Conservation (phyloP, 2,113 vertebrate genomes). For the Mormoops blainvillei region DNA sequence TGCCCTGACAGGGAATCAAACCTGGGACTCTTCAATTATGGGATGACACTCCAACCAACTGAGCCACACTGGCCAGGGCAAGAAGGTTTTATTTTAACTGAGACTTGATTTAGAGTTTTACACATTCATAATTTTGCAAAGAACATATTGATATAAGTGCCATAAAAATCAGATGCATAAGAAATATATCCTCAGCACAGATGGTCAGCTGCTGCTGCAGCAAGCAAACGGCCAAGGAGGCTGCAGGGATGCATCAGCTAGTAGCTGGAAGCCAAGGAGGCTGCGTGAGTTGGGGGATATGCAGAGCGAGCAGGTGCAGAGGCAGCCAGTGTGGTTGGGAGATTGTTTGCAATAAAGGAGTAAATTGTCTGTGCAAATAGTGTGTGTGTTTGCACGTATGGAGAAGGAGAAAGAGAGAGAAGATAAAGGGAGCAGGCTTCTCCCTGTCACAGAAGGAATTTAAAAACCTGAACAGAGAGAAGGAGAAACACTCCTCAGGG, state of each 20-base stretch:
- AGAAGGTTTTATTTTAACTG: background rate
- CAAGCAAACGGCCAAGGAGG: background rate
- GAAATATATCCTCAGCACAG: background rate
- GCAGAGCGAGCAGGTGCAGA: background rate
- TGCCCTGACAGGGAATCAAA: too few species aligned
- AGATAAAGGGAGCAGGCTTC: background rate
- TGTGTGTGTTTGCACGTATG: background rate
- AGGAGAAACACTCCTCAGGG: background rate
- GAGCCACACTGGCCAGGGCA: too few species aligned
- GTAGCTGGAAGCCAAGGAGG: background rate
- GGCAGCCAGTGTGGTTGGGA: background rate
- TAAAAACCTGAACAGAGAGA: background rate
- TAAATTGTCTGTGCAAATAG: background rate
- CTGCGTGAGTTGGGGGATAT: rapidly evolving
- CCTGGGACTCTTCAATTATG: too few species aligned
- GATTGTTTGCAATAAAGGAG: background rate
- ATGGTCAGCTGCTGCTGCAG: too few species aligned
- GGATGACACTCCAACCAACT: too few species aligned
- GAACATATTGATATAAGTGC: background rate
- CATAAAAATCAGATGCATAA: background rate
- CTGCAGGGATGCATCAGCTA: background rate
- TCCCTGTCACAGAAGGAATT: background rate
- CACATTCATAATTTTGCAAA: background rate
- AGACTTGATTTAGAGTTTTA: background rate
- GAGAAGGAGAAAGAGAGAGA: background rate